Percentiles rank a stretch among this genome's conserved stretches.
phyloP scores from a whole-genome alignment of 2,888 invertebrate genomes.

The Sceliomorpha sp. region DNA sequence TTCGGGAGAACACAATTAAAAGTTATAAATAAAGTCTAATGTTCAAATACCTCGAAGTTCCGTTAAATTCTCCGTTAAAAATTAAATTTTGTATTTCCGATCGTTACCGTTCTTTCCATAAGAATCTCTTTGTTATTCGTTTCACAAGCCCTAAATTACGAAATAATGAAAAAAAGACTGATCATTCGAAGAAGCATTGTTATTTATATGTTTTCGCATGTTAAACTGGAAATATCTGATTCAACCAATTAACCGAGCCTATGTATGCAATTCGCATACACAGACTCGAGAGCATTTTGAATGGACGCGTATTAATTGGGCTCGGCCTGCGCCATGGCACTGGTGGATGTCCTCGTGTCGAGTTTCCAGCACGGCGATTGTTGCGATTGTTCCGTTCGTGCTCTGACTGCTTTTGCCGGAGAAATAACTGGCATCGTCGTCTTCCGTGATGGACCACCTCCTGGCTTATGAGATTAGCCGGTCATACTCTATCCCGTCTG shows the following conservation, averaged over 20 bases:
- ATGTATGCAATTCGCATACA: slow-evolving; percentile 43
- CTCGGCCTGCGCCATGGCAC: slow-evolving; percentile 73
- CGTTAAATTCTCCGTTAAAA: too few relatives aligned
- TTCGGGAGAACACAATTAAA: too few relatives aligned
- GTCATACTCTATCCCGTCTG: slow-evolving; percentile 3
- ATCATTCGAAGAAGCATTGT: not conserved
- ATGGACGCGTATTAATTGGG: slow-evolving; percentile 79
- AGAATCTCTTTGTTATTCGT: too few relatives aligned
- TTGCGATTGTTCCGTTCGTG: slow-evolving; percentile 59
- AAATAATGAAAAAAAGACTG: too few relatives aligned
- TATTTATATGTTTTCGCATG: slow-evolving; percentile 8
- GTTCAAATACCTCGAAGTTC: too few relatives aligned
- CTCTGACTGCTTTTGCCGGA: slow-evolving; percentile 9
- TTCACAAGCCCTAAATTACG: too few relatives aligned
- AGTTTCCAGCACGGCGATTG: slow-evolving; percentile 76
- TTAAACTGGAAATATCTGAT: slow-evolving; percentile 1
- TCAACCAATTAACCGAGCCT: not conserved
- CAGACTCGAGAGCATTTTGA: slow-evolving; percentile 65
- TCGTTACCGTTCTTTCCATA: too few relatives aligned
- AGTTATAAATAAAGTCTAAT: too few relatives aligned
- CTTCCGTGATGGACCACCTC: slow-evolving; percentile 35
- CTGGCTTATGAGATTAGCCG: slow-evolving; percentile 15
- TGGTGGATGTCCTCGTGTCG: slow-evolving; percentile 78
- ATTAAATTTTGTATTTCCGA: too few relatives aligned
- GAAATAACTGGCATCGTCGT: slow-evolving; percentile 12